Evolutionary conservation across 2,888 invertebrate genomes (phyloP).

Genomic region (Andrena fulva): DNA sequence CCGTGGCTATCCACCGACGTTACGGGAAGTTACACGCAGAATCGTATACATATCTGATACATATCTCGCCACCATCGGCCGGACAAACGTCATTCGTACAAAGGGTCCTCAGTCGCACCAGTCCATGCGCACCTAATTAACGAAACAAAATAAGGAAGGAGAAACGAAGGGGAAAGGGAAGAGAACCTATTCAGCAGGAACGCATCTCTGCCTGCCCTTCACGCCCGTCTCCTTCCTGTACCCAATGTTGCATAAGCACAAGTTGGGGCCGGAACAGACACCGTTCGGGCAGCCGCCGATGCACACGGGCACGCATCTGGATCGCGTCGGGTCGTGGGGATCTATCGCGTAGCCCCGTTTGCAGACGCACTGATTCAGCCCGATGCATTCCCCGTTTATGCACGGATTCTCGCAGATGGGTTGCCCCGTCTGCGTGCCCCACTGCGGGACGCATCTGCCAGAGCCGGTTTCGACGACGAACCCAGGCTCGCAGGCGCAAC

Average conservation of each 20-base stretch:
- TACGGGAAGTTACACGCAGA: neutral
- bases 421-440: conserved; percentile 57
- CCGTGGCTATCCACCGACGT: neutral
- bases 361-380: conserved; percentile 82
- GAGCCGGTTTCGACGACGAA: conserved; percentile 78
- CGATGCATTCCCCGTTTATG: conserved; percentile 86
- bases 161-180: too few relatives aligned
- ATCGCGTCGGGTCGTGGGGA: conserved; percentile 67
- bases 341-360: conserved; percentile 85
- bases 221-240: conserved; percentile 88
- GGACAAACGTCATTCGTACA: neutral
- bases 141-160: neutral
- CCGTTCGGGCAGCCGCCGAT: conserved; percentile 91
- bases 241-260: conserved; percentile 91
- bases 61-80: too few relatives aligned
- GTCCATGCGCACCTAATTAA: neutral
- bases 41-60: neutral
- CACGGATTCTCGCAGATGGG: conserved; percentile 84
- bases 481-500: conserved; percentile 86
- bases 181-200: conserved; percentile 79
- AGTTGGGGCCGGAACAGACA: conserved; percentile 90
- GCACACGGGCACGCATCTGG: conserved; percentile 88
- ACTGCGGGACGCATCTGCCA: conserved; percentile 69
- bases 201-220: conserved; percentile 88
- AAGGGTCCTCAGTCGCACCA: neutral